Percentiles rank a stretch among this genome's conserved stretches.
These are phyloP conservation scores for Heliocidaris erythrogramma DNA, from an alignment of 35 echinoderm and acorn worm genomes.

Conservation along the genomic window DNA sequence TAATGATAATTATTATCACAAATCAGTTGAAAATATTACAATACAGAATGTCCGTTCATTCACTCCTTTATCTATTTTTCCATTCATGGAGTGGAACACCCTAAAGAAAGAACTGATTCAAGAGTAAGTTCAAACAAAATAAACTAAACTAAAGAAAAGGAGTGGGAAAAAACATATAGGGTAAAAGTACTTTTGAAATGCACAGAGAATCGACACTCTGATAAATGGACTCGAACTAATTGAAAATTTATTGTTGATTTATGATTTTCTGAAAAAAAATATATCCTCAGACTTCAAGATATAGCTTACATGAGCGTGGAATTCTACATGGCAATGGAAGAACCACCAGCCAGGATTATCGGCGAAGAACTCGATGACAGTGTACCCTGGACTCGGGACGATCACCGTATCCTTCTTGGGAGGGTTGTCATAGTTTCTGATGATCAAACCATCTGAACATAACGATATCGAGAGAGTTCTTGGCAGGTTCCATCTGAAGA, in stretches of 20 bases:
- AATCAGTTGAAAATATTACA: too few relatives aligned
- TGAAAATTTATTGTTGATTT: not conserved
- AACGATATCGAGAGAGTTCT: too few relatives aligned
- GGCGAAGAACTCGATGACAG: slow-evolving; percentile 43
- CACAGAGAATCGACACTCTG: not conserved
- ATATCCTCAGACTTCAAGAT: too few relatives aligned
- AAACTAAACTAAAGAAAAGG: too few relatives aligned
- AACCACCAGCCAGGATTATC: slow-evolving; percentile 65
- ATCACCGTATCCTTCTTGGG: slow-evolving; percentile 54
- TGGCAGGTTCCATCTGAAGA: too few relatives aligned
- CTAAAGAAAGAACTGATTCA: too few relatives aligned
- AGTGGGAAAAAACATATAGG: too few relatives aligned
- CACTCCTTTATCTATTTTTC: not conserved
- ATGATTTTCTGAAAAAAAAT: not conserved
- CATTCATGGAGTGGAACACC: not conserved
- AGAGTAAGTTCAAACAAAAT: too few relatives aligned
- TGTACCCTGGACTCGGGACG: slow-evolving; percentile 46
- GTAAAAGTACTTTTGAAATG: not conserved
- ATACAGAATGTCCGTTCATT: too few relatives aligned
- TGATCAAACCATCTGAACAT: not conserved
- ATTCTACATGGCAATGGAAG: slow-evolving; percentile 64
- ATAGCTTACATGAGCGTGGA: slow-evolving; percentile 56
- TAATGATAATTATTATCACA: too few relatives aligned
- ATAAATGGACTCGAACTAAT: not conserved
- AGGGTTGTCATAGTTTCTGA: not conserved